Conservation (phyloP, 2,797 vertebrate species). For the Propithecus perrieri region DNA sequence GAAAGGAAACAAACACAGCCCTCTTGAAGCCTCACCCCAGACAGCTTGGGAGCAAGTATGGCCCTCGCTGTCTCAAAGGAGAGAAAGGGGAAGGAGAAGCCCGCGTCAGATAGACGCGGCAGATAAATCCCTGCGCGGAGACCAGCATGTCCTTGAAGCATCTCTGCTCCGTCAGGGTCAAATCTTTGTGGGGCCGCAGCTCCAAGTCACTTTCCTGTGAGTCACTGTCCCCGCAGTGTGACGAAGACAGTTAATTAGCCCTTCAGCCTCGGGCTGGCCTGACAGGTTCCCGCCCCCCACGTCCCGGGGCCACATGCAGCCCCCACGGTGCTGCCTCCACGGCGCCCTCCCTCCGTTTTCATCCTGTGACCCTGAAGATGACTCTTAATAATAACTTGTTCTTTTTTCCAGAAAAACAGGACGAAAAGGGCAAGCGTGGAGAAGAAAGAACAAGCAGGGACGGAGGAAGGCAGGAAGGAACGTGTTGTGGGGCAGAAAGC, state of each 20-base stretch:
- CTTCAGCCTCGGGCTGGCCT: not conserved
- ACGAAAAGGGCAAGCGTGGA: not conserved
- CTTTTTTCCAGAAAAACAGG: not conserved
- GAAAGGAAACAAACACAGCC: not conserved
- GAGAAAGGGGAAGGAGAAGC: not conserved
- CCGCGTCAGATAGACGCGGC: rapidly evolving
- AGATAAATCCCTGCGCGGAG: rapidly evolving
- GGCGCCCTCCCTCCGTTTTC: not conserved
- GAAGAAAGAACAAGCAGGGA: not conserved
- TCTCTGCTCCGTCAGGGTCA: not conserved
- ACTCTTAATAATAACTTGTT: not conserved
- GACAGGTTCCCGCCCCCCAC: not conserved
- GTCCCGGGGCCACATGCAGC: too few species aligned
- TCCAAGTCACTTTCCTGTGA: not conserved
- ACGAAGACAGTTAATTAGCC: not conserved
- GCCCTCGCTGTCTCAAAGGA: too few species aligned
- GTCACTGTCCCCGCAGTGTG: not conserved
- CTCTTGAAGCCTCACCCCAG: not conserved
- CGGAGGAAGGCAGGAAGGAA: too few species aligned
- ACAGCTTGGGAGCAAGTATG: rapidly evolving
- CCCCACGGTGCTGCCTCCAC: too few species aligned
- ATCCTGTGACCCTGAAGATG: not conserved
- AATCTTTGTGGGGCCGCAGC: not conserved
- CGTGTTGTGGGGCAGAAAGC: not conserved
- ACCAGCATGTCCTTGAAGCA: rapidly evolving